Conservation (phyloP, 2,797 vertebrate genomes). For the Manis javanica region DNA sequence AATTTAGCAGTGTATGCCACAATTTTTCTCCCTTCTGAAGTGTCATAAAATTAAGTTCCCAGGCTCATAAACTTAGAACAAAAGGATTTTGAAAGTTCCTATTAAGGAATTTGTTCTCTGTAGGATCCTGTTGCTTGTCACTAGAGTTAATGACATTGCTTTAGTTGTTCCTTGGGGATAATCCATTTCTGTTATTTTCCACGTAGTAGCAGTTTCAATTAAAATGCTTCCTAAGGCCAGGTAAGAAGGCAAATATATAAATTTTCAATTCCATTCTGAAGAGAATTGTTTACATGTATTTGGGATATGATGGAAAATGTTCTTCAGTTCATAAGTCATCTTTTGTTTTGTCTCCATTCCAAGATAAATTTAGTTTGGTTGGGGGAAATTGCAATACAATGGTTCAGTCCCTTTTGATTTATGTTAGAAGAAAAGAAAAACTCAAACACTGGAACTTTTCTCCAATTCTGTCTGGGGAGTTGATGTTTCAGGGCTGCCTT, state of each 20-base stretch:
- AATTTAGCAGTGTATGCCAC: constrained; percentile 41
- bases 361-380: constrained; percentile 56
- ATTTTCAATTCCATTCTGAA: background rate
- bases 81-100: constrained; percentile 63
- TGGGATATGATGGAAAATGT: constrained; percentile 43
- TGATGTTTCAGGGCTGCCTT: background rate
- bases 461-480: background rate
- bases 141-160: constrained; percentile 32
- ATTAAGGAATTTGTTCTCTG: constrained; percentile 75
- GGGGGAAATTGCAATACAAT: constrained; percentile 33
- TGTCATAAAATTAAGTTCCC: constrained; percentile 70
- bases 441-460: background rate
- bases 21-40: constrained; percentile 67
- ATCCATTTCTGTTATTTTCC: constrained; percentile 59
- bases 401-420: constrained; percentile 60
- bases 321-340: constrained; percentile 26
- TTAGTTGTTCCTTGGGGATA: constrained; percentile 50
- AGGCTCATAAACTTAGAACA: constrained; percentile 67
- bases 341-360: constrained; percentile 44
- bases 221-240: background rate
- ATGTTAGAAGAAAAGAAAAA: constrained; percentile 13
- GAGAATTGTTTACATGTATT: constrained; percentile 18
- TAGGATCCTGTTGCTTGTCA: constrained; percentile 64
- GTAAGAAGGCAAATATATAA: background rate
- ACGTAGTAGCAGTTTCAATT: constrained; percentile 30